Evolutionary conservation across 2,888 invertebrate genomes (phyloP), one percentile per base, ranked within the genome.

Genomic region (Sminthurinus aureus): DNA sequence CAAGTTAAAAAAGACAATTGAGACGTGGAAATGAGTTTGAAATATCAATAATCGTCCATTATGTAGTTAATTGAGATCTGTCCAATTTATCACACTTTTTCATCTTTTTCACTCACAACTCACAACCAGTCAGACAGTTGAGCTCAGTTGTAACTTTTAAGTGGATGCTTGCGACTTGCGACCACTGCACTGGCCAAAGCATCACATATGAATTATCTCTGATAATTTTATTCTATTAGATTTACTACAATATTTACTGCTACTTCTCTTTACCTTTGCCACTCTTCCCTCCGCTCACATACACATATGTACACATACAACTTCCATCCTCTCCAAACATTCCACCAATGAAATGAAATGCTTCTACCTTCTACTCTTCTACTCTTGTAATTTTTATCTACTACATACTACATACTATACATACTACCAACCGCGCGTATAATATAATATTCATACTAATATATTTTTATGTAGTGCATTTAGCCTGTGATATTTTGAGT

Each of bases 21-120:
- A 51, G 79, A 69, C 71, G 71, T 64, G 75, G 73, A 83, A 79
- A 83, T 83, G 74, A 74, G 66, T 80, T 81, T 79, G 52, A 77
- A 84, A 86, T 87, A 88, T 88, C 88, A 86, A 87, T 87, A 87
- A 87, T 88, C 87, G 85, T 87, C 88, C 88, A 88, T 88, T 88
- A 88, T 88, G 86, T 83, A 83, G 85, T 86, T 88, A 88, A 88
- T 88, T 88, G 88, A 88, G 86, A 84, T 85, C 86, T 88, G 88
- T 88, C 88, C 85, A 79, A 86, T 86, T 87, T 88, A 88, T 88
- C 88, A 85, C 84, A 83, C 80, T 84, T 79, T 84, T 86, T 84
- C 87, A 87, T 87, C 87, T 87, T 77, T 81, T 79, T 73, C 79
- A 67, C 71, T 67, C 67, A 38, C 3, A 38, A 38, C 6, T 38